Conservation (phyloP, 2,113 vertebrate genomes). For the Oreochromis tanganicae region DNA sequence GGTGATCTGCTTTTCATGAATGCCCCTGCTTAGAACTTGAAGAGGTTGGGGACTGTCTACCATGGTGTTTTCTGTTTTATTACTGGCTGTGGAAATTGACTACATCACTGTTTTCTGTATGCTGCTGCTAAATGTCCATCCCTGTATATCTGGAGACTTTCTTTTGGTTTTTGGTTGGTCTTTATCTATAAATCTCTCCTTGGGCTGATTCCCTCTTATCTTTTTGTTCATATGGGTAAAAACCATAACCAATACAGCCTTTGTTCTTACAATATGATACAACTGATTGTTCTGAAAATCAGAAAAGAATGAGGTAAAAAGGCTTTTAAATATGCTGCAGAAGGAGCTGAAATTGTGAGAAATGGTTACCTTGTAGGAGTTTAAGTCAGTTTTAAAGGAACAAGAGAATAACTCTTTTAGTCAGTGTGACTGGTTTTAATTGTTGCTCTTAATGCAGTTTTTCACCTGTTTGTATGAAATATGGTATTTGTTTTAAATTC, state of each 20-base stretch:
- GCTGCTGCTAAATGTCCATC: background rate
- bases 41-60: background rate
- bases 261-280: background rate
- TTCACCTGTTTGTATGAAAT: background rate
- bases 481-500: rapidly evolving
- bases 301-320: background rate
- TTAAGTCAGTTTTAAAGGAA: background rate
- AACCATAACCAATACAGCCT: background rate
- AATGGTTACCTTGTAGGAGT: rapidly evolving
- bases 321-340: background rate
- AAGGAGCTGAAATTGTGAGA: background rate
- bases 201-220: background rate
- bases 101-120: rapidly evolving
- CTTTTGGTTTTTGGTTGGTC: background rate
- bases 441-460: rapidly evolving
- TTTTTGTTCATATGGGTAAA: background rate
- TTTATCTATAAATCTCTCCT: background rate
- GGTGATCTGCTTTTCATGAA: background rate
- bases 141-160: background rate
- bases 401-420: background rate
- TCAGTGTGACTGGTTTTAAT: rapidly evolving
- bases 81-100: background rate
- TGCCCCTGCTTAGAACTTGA: background rate
- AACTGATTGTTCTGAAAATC: background rate
- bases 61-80: background rate